phyloP scores from a whole-genome alignment of 2,888 invertebrate species.

The Catocala nupta region DNA sequence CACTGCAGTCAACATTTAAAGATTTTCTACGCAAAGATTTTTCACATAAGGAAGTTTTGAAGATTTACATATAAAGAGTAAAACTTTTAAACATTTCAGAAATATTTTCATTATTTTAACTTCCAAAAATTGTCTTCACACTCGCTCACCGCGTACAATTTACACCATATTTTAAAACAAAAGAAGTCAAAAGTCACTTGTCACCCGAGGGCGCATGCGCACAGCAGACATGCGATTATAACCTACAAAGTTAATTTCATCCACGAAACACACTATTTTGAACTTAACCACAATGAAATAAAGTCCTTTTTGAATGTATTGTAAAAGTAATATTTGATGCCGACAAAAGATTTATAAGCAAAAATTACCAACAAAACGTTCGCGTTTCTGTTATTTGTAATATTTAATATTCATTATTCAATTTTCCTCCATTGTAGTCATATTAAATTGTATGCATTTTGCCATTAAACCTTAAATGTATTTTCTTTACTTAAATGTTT shows the following conservation, averaged over 20 bases:
- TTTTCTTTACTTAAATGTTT: neutral
- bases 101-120: neutral
- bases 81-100: too few species aligned
- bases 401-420: slow-evolving; percentile 52
- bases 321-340: slow-evolving; percentile 29
- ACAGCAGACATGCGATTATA: slow-evolving; percentile 56
- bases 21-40: too few species aligned
- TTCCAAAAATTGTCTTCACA: slow-evolving; percentile 12
- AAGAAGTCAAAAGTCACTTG: slow-evolving; percentile 75
- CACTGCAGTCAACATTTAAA: too few species aligned
- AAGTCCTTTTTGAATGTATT: slow-evolving; percentile 20
- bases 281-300: slow-evolving; percentile 26
- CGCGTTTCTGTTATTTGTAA: slow-evolving; percentile 47
- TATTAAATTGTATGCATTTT: slow-evolving; percentile 30
- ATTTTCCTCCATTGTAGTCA: slow-evolving; percentile 39
- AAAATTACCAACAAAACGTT: slow-evolving; percentile 58
- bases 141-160: slow-evolving; percentile 34
- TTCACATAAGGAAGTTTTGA: too few species aligned
- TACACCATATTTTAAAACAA: slow-evolving; percentile 61
- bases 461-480: neutral
- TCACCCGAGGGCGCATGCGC: slow-evolving; percentile 70
- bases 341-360: slow-evolving; percentile 62
- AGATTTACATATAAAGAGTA: too few species aligned
- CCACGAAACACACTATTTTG: slow-evolving; percentile 21
- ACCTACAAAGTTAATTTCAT: slow-evolving; percentile 33